Conservation (phyloP, 2,113 vertebrate genomes). For the Percopsis transmontana region DNA sequence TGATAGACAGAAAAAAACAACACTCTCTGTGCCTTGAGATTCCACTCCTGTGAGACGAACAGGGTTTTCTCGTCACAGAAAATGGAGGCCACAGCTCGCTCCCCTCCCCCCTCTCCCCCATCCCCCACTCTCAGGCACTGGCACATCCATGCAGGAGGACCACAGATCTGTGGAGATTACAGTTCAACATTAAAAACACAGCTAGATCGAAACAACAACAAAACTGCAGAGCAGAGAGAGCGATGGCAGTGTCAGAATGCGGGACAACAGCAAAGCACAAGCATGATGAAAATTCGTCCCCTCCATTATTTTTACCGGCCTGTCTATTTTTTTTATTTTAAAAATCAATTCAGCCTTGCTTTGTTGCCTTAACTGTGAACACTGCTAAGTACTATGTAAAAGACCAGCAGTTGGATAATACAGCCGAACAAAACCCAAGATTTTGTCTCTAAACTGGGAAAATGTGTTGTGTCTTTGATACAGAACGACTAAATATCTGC, state of each 20-base stretch:
- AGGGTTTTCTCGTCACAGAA: slow-evolving; percentile 80
- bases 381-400: slow-evolving; percentile 21
- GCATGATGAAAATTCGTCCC: slow-evolving; percentile 19
- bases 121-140: slow-evolving; percentile 77
- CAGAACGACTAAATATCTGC: slow-evolving; percentile 5
- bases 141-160: slow-evolving; percentile 76
- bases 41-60: slow-evolving; percentile 76
- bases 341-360: slow-evolving; percentile 27
- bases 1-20: slow-evolving; percentile 71
- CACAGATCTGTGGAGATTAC: slow-evolving; percentile 74
- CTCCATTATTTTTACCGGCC: not conserved
- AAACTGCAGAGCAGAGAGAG: not conserved
- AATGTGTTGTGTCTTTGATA: not conserved
- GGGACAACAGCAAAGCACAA: not conserved
- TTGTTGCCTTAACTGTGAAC: slow-evolving; percentile 45
- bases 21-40: slow-evolving; percentile 71
- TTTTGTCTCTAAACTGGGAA: not conserved
- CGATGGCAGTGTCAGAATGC: not conserved
- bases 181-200: slow-evolving; percentile 54
- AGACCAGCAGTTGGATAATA: slow-evolving; percentile 22
- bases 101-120: slow-evolving; percentile 78
- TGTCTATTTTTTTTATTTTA: not conserved
- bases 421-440: slow-evolving; percentile 12
- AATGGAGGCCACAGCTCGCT: slow-evolving; percentile 81
- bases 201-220: slow-evolving; percentile 28